These are phyloP conservation scores for Agrochola circellaris DNA, from an alignment of 2,888 invertebrate genomes.

Conservation along the genomic window DNA sequence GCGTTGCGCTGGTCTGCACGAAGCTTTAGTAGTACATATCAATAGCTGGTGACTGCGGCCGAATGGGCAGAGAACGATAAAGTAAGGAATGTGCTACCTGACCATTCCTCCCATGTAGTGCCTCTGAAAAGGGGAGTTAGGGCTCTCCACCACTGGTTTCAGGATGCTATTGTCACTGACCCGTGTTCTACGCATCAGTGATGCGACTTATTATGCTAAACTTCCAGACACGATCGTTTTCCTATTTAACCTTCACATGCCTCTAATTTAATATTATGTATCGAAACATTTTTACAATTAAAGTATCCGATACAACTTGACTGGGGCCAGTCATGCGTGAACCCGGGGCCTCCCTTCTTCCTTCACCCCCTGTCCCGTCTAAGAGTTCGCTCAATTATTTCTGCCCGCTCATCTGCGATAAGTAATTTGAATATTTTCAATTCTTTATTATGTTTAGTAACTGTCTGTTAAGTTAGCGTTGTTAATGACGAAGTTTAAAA, in stretches of 20 bases:
- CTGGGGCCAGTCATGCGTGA: conserved; percentile 54
- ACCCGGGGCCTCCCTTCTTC: conserved; percentile 21
- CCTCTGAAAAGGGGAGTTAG: no score
- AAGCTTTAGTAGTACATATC: no score
- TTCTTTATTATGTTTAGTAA: conserved; percentile 62
- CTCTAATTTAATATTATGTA: conserved; percentile 42
- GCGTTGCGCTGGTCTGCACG: no score
- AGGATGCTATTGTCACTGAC: no score
- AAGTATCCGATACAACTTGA: conserved; percentile 52
- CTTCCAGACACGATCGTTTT: not conserved
- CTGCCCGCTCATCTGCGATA: conserved; percentile 77
- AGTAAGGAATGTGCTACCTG: no score
- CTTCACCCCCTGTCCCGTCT: conserved; percentile 52
- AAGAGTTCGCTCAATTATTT: conserved; percentile 79
- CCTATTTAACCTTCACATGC: conserved; percentile 6
- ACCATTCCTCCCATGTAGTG: no score
- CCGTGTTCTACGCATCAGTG: no score
- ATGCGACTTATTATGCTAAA: no score
- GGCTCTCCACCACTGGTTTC: no score
- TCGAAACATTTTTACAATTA: conserved; percentile 37
- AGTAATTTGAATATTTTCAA: conserved; percentile 72
- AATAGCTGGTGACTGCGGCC: no score
- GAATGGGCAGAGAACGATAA: no score
- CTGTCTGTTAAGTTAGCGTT: conserved; percentile 53
- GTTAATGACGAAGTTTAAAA: conserved; percentile 48